Percentiles rank a stretch among this genome's conserved stretches.
Evolutionary conservation across 2,888 invertebrate species (phyloP).

Genomic region (Carpatolechia fugitivella): DNA sequence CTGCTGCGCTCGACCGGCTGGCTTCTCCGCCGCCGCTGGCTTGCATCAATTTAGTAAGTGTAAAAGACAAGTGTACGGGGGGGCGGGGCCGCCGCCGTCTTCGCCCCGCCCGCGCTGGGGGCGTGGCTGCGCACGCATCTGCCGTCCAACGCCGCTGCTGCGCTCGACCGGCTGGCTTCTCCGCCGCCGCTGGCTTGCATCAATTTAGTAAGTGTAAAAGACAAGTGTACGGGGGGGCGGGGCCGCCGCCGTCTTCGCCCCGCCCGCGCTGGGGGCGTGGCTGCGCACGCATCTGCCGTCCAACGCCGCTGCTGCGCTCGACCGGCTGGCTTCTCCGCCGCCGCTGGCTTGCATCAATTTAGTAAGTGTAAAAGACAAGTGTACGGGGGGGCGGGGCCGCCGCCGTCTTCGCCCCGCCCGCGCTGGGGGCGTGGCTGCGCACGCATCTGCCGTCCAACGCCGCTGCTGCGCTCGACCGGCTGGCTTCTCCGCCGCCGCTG

Average conservation of each 20-base stretch:
- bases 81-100: conserved; percentile 36
- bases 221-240: conserved; percentile 51
- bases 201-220: conserved; percentile 39
- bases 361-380: conserved; percentile 30
- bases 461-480: conserved; percentile 52
- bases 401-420: conserved; percentile 44
- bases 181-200: conserved; percentile 54
- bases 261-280: conserved; percentile 60
- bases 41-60: conserved; percentile 46
- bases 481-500: conserved; percentile 52
- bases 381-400: conserved; percentile 34
- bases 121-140: conserved; percentile 63
- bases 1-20: conserved; percentile 53
- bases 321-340: conserved; percentile 53
- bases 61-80: conserved; percentile 47
- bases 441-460: conserved; percentile 56
- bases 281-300: conserved; percentile 58
- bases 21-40: conserved; percentile 53
- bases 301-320: conserved; percentile 52
- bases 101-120: conserved; percentile 52
- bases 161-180: conserved; percentile 51
- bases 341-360: conserved; percentile 50
- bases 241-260: conserved; percentile 38
- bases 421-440: conserved; percentile 61
- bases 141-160: conserved; percentile 50